Evolutionary conservation across 2,888 invertebrate species (phyloP).

Genomic region (Nysson spinosus): DNA sequence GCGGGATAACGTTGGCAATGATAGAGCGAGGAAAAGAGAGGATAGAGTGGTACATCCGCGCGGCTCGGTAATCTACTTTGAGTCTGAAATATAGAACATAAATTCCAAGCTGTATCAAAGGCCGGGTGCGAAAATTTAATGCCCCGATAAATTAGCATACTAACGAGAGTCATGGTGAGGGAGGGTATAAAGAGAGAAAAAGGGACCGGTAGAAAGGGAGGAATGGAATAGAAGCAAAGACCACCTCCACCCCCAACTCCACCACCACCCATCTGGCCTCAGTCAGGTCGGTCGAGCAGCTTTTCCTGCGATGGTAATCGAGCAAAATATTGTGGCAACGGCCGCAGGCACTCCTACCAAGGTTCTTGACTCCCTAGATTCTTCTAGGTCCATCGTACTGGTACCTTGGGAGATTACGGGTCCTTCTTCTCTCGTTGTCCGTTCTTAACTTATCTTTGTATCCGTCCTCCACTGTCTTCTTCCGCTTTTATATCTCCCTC

Average conservation of each 20-base stretch:
- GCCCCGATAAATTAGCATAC: constrained; percentile 75
- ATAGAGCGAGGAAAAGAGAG: constrained; percentile 10
- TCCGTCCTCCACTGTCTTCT: constrained; percentile 29
- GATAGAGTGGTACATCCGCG: constrained; percentile 39
- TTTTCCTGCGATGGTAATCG: constrained; percentile 74
- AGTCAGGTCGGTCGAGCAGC: constrained; percentile 53
- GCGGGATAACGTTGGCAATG: neutral
- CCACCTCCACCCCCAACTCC: constrained; percentile 13
- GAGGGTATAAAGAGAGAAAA: constrained; percentile 10
- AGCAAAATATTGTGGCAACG: constrained; percentile 75
- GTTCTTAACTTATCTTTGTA: constrained; percentile 44
- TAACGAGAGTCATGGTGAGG: constrained; percentile 65
- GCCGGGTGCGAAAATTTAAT: constrained; percentile 69
- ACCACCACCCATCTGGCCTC: constrained; percentile 15
- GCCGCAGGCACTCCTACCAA: constrained; percentile 64
- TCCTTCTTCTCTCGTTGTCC: constrained; percentile 44
- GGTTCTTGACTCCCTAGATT: constrained; percentile 68
- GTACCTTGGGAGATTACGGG: constrained; percentile 66
- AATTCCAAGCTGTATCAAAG: constrained; percentile 62
- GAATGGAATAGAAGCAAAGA: constrained; percentile 16
- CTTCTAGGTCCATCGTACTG: constrained; percentile 55
- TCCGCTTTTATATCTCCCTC: constrained; percentile 26
- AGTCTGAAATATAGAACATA: constrained; percentile 70
- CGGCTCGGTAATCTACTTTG: constrained; percentile 64
- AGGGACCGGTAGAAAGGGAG: neutral